Conservation (phyloP, 2,888 invertebrate species). For the Drosophila paranaensis region DNA sequence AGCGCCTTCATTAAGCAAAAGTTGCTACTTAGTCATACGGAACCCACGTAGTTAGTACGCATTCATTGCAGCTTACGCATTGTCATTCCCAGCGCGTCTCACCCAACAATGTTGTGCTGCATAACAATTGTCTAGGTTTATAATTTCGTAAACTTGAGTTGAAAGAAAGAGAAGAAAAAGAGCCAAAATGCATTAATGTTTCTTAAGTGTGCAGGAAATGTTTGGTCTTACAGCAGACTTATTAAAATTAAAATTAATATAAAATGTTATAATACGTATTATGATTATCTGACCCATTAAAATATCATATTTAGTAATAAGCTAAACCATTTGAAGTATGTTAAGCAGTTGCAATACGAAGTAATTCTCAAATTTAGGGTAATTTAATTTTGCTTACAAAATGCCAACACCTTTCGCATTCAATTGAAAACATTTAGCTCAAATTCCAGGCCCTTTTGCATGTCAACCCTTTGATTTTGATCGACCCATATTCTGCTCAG, state of each 20-base stretch:
- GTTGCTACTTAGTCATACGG: conserved; percentile 39
- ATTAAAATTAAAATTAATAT: background rate
- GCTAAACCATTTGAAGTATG: conserved; percentile 1
- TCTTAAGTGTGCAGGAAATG: background rate
- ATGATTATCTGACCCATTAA: background rate
- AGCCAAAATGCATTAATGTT: background rate
- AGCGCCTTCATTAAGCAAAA: conserved; percentile 47
- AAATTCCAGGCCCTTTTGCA: conserved; percentile 51
- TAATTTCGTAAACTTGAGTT: conserved; percentile 9
- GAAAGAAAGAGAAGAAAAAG: background rate
- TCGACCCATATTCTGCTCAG: conserved; percentile 4
- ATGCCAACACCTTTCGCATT: conserved; percentile 59
- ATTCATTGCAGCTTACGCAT: conserved; percentile 45
- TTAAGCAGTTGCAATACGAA: background rate
- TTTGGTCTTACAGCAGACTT: background rate
- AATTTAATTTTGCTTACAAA: conserved; percentile 15
- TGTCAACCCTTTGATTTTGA: conserved; percentile 40
- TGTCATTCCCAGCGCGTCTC: conserved; percentile 35
- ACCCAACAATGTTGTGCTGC: conserved; percentile 19
- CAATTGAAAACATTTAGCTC: conserved; percentile 62
- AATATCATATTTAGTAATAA: conserved; percentile 2
- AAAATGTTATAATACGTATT: background rate
- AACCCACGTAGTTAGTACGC: conserved; percentile 15
- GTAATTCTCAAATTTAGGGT: conserved; percentile 3
- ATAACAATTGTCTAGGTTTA: conserved; percentile 36